Base-by-base conservation (phyloP, 2,888 invertebrate species). In the Sminthurides aquaticus region DNA sequence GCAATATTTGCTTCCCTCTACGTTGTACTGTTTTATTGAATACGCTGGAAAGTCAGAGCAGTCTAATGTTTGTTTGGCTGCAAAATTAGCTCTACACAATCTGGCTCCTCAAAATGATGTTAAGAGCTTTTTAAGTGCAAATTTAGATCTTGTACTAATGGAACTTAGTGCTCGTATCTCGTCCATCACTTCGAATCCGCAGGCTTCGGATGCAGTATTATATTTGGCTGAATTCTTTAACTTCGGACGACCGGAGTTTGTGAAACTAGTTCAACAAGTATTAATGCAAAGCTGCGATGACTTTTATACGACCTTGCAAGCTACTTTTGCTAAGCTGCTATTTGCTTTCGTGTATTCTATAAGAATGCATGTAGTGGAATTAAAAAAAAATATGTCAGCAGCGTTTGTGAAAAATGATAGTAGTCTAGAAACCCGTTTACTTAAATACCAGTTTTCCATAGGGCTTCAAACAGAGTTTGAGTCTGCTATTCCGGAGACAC, bases 141-240 rank as follows among this genome's bases (percentile, higher is more conserved):
- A 74, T 58, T 43, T 70, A 24, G 67, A 68, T 28, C 54, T 71
- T 3, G 67, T 74, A 25, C 60, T 74, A 60, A 66, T 62, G 20
- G 72, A 74, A 57, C 57, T 74, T 20, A 70, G 64, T 65, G 69
- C 70, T 1, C 49, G 71, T 56, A 69, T 71, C 55, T 27, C 65
- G 8, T 64, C 67, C 18, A 49, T 72, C 3, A 55, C 66, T 11
- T 60, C 68, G 22, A 55, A 74, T 65, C 70, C 70, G 1, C 67
- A 67, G 15, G 69, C 68, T 34, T 68, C 72, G 5, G 67, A 68
- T 57, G 72, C 71, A 11, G 55, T 74, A 20, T 60, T 69, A 11
- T 72, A 69, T 60, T 65, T 74, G 3, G 70, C 74, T 1, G 29
- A 67, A 22, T 70, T 69, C 61, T 74, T 72, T 61, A 70, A 74